phyloP scores from a whole-genome alignment of 2,888 invertebrate species.

The Ophraella communa region DNA sequence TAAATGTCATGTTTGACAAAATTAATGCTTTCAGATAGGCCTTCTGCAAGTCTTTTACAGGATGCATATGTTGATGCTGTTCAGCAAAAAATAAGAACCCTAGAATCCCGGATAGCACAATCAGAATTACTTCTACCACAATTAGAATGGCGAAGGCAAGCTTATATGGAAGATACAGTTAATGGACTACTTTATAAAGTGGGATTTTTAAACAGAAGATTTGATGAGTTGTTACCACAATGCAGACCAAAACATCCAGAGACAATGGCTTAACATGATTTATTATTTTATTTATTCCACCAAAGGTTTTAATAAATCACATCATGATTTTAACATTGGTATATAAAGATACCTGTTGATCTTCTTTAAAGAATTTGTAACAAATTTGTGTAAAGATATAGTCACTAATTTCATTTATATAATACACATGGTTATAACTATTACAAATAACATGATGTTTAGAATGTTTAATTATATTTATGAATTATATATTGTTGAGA shows the following conservation, averaged over 20 bases:
- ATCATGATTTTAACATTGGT: no score
- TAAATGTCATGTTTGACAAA: background rate
- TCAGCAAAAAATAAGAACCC: slow-evolving; percentile 58
- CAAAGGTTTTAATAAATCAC: no score
- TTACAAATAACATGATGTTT: no score
- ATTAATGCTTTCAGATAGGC: slow-evolving; percentile 41
- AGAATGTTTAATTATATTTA: background rate
- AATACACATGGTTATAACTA: no score
- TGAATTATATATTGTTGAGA: no score
- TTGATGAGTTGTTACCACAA: slow-evolving; percentile 62
- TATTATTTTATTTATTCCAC: no score
- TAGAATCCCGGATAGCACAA: slow-evolving; percentile 59
- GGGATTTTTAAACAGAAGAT: slow-evolving; percentile 60
- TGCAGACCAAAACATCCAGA: slow-evolving; percentile 42
- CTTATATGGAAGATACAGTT: slow-evolving; percentile 60
- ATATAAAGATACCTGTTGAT: no score
- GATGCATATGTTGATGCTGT: slow-evolving; percentile 62
- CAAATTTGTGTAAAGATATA: no score
- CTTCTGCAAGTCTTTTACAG: slow-evolving; percentile 52
- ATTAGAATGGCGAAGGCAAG: slow-evolving; percentile 57
- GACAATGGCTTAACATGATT: slow-evolving; percentile 25
- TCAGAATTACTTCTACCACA: slow-evolving; percentile 59
- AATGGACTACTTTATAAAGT: slow-evolving; percentile 58
- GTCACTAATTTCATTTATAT: no score
- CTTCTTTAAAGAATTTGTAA: no score